Percentiles rank a stretch among this genome's conserved stretches.
Conservation (phyloP, 35 echinoderm and acorn worm genomes). For the Lytechinus variegatus region DNA sequence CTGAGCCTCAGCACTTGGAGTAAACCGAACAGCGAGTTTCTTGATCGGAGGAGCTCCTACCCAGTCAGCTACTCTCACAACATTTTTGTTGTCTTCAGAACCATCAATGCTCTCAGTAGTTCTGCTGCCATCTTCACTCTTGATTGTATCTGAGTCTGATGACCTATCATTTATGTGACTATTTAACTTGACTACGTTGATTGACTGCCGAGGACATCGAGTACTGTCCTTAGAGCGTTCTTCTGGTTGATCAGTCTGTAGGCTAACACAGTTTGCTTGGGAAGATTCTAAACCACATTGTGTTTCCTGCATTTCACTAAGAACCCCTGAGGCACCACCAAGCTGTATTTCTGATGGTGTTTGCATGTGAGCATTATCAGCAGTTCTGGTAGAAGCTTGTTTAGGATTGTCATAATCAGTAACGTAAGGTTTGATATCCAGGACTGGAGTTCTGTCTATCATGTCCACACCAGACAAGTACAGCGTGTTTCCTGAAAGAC, state of each 20-base stretch:
- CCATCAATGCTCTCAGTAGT: background rate
- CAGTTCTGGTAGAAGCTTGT: background rate
- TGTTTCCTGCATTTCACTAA: background rate
- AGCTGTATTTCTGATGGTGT: background rate
- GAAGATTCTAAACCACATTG: background rate
- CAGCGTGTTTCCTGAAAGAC: constrained; percentile 75
- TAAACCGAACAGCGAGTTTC: constrained; percentile 77
- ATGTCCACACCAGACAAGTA: constrained; percentile 91
- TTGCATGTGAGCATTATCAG: background rate
- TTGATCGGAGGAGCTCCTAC: constrained; percentile 72
- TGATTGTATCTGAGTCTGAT: background rate
- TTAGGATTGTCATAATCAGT: constrained; percentile 78
- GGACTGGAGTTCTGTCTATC: constrained; percentile 92
- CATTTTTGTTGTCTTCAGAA: background rate
- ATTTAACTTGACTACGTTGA: background rate
- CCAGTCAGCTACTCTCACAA: constrained; percentile 71
- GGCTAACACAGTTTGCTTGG: background rate
- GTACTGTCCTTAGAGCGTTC: background rate
- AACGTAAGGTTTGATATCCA: constrained; percentile 94
- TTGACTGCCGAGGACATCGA: background rate
- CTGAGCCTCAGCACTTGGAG: constrained; percentile 70
- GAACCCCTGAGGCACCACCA: background rate
- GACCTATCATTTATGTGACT: background rate
- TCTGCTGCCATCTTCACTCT: background rate
- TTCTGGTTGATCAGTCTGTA: background rate